Evolutionary conservation across 2,888 invertebrate genomes (phyloP).

Genomic region (Ichneumoninae sp.): DNA sequence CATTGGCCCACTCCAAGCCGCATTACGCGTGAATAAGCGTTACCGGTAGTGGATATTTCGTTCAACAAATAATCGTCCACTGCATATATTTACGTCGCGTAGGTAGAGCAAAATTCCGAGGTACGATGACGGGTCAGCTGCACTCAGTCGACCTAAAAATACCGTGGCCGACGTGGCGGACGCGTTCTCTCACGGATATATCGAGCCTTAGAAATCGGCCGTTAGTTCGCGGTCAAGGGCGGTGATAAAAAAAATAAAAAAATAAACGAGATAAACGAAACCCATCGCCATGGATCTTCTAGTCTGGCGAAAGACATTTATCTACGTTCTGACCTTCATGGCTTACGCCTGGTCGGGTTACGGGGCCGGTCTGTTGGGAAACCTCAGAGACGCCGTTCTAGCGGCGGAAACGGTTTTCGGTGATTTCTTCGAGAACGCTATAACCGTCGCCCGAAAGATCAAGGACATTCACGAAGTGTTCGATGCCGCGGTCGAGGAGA

Average conservation of each 20-base stretch:
- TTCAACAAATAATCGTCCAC: slow-evolving; percentile 22
- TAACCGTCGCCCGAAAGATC: slow-evolving; percentile 90
- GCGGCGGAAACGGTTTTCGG: slow-evolving; percentile 93
- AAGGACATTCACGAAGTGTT: slow-evolving; percentile 92
- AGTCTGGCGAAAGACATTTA: slow-evolving; percentile 89
- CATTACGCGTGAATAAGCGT: background rate
- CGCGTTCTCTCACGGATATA: slow-evolving; percentile 9
- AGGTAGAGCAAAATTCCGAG: slow-evolving; percentile 30
- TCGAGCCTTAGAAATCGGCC: slow-evolving; percentile 34
- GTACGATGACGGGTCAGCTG: slow-evolving; percentile 38
- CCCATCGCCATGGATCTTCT: slow-evolving; percentile 88
- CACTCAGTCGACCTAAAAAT: slow-evolving; percentile 74
- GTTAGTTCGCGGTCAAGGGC: background rate
- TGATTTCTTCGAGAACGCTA: slow-evolving; percentile 90
- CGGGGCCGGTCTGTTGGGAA: slow-evolving; percentile 90
- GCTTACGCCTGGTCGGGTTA: slow-evolving; percentile 93
- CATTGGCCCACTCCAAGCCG: slow-evolving; percentile 16
- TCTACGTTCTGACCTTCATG: slow-evolving; percentile 91
- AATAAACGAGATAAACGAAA: background rate
- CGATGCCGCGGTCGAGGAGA: slow-evolving; percentile 94
- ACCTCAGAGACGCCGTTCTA: slow-evolving; percentile 92
- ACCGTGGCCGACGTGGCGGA: slow-evolving; percentile 53
- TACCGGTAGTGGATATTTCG: slow-evolving; percentile 37
- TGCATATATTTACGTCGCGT: slow-evolving; percentile 34
- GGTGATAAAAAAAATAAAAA: background rate